Percentiles rank a stretch among this genome's conserved stretches.
Evolutionary conservation across 2,888 invertebrate species (phyloP).

Genomic region (Sthenelais limicola): DNA sequence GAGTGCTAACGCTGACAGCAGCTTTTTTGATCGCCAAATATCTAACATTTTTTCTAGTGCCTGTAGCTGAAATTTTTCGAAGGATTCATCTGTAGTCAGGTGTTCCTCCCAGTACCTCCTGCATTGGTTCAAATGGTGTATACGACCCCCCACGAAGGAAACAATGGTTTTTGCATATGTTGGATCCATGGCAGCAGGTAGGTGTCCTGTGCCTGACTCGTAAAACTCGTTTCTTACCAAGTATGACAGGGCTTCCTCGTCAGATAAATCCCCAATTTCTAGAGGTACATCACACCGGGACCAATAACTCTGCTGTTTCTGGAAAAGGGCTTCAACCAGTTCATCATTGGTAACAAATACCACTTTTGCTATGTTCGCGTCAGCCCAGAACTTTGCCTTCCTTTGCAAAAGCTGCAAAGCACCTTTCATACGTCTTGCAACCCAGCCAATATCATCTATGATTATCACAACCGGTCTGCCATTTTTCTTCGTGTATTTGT

Average conservation of each 20-base stretch:
- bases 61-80: constrained; percentile 27
- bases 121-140: constrained; percentile 45
- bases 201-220: too few relatives aligned
- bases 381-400: constrained; percentile 55
- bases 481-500: constrained; percentile 34
- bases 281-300: constrained; percentile 50
- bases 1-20: not conserved
- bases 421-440: constrained; percentile 40
- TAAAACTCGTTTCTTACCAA: constrained; percentile 14
- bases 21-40: constrained; percentile 18
- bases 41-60: constrained; percentile 47
- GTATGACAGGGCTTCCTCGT: constrained; percentile 45
- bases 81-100: constrained; percentile 23
- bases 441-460: constrained; percentile 47
- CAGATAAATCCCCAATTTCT: constrained; percentile 44
- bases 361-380: constrained; percentile 52
- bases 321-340: constrained; percentile 38
- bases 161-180: constrained; percentile 17
- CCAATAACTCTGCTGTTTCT: constrained; percentile 46
- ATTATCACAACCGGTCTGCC: constrained; percentile 49
- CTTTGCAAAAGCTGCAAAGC: constrained; percentile 39
- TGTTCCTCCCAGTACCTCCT: constrained; percentile 44
- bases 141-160: constrained; percentile 48
- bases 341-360: constrained; percentile 50
- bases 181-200: too few relatives aligned